Base-by-base conservation (phyloP, 2,797 vertebrate genomes). In the Pristis pectinata region DNA sequence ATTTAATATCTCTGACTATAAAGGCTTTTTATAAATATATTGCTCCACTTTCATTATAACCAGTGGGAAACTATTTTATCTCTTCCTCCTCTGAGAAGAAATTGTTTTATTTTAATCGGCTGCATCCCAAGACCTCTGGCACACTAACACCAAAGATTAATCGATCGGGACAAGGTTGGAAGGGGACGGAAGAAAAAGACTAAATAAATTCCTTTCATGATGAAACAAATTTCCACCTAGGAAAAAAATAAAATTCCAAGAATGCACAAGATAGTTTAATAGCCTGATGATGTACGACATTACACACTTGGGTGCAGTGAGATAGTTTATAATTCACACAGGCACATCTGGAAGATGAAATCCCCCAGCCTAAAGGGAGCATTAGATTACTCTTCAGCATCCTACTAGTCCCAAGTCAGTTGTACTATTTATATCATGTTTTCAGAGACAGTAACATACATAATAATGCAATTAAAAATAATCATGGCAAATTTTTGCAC, bases 31-130 rank as follows among this genome's bases (percentile, higher is more conserved):
- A 93, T 93, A 49, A 44, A 56, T 83, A 83, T 93, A 94, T 1
- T 59, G 53, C 34, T 95, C 59, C 2, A 95, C 89, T 74, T 87
- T 3, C 0, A 94, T 82, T 87, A 95, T 59, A 82, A 95, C 95
- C 85, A 94, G 95, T 72, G 91, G 0, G 0, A 95, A 0, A 56
- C 15, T 95, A 94, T 96, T 95, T 0, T 94, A 74, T 95, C 95
- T 94, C 95, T 95, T 53, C 94, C 59, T 95, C 87, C 76, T 95
- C 0, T 83, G 95, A 0, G 1, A 95, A 94, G 94, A 1, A 0
- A 94, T 44, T 95, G 95, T 94, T 95, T 95, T 96, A 95, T 95
- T 95, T 95, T 95, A 95, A 96, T 95, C 95, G 72, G 95, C 95
- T 96, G 95, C 95, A 96, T 96, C 96, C 95, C 9, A 2, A 0